Conservation (phyloP, 2,113 vertebrate species). For the Microtus ochrogaster region DNA sequence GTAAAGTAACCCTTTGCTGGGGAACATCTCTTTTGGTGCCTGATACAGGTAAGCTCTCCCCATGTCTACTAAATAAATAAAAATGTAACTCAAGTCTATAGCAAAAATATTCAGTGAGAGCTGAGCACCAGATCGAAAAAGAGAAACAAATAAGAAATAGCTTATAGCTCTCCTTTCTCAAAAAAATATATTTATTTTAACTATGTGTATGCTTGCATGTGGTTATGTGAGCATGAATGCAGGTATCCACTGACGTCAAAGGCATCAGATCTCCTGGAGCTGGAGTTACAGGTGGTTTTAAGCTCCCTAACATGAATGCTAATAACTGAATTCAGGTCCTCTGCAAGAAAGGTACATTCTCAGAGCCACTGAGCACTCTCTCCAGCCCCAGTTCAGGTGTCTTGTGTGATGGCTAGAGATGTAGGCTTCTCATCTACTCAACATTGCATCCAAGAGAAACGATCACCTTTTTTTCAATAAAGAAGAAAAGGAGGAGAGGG, state of each 20-base stretch:
- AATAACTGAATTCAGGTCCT: not conserved
- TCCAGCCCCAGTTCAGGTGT: not conserved
- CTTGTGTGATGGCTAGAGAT: not conserved
- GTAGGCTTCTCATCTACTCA: not conserved
- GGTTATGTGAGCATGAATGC: not conserved
- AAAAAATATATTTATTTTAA: not conserved
- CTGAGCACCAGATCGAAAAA: not conserved
- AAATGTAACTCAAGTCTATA: not conserved
- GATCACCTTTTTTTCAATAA: not conserved
- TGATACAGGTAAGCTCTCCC: not conserved
- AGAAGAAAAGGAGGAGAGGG: too few species aligned
- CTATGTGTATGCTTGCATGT: not conserved
- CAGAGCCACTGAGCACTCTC: too few species aligned
- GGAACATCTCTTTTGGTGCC: not conserved
- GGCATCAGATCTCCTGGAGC: not conserved
- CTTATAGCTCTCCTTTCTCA: not conserved
- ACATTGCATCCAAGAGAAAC: not conserved
- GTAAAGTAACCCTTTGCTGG: not conserved
- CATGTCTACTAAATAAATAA: constrained; percentile 19
- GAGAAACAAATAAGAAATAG: not conserved
- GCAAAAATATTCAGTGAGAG: not conserved
- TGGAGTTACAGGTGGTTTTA: not conserved
- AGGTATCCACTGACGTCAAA: not conserved
- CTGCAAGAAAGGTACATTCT: not conserved
- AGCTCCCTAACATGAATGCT: not conserved